Evolutionary conservation across 2,888 invertebrate species (phyloP).

Genomic region (Perdita meconis): DNA sequence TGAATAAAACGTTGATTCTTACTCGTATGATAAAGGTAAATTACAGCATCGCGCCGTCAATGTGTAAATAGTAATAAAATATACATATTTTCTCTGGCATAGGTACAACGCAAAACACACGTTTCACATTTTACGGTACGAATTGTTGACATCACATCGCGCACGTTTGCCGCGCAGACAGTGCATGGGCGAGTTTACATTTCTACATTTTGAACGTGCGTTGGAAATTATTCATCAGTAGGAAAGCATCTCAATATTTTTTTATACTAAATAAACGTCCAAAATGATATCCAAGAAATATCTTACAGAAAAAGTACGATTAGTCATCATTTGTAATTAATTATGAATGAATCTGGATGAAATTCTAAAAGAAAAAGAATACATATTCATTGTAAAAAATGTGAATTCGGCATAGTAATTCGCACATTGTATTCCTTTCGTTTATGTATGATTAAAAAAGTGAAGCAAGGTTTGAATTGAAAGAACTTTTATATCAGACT

Average conservation of each 20-base stretch:
- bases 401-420: too few species aligned
- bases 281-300: too few species aligned
- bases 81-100: conserved; percentile 42
- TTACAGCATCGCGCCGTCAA: conserved; percentile 19
- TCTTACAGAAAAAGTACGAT: too few species aligned
- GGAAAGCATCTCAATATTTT: too few species aligned
- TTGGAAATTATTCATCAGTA: too few species aligned
- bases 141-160: conserved; percentile 55
- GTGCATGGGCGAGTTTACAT: too few species aligned
- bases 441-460: not conserved
- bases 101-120: conserved; percentile 38
- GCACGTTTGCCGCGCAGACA: conserved; percentile 34
- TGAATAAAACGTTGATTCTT: conserved; percentile 1
- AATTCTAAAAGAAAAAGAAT: too few species aligned
- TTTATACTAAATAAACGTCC: too few species aligned
- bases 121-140: conserved; percentile 33
- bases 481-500: not conserved
- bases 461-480: not conserved
- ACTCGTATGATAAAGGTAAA: conserved; percentile 4
- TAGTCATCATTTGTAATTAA: too few species aligned
- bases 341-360: too few species aligned
- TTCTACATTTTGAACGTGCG: too few species aligned
- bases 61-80: conserved; percentile 1
- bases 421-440: not conserved
- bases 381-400: too few species aligned